These are phyloP conservation scores for Condylostylus longicornis DNA, from an alignment of 1,140 invertebrate genomes.

Conservation along the genomic window DNA sequence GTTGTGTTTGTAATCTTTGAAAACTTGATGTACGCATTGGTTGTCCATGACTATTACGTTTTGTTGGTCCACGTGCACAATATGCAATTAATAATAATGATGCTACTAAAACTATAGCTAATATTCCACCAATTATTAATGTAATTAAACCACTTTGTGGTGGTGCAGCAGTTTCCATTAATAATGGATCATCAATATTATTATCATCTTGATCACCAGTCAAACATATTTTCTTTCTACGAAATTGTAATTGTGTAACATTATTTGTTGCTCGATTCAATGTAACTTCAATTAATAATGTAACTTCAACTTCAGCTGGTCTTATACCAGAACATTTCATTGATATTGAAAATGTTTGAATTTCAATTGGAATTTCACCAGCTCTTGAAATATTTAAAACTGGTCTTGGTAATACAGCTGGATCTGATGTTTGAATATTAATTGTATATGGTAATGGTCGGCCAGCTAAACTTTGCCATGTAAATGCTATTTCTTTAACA, in stretches of 20 bases:
- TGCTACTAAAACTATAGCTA: slow-evolving; percentile 24
- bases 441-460: slow-evolving; percentile 66
- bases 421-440: slow-evolving; percentile 57
- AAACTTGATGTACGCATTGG: slow-evolving; percentile 30
- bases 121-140: slow-evolving; percentile 23
- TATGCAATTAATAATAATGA: slow-evolving; percentile 28
- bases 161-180: slow-evolving; percentile 22
- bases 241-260: slow-evolving; percentile 60
- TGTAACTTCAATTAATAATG: slow-evolving; percentile 73
- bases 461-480: slow-evolving; percentile 64
- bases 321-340: slow-evolving; percentile 67
- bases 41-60: slow-evolving; percentile 22
- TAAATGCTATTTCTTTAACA: slow-evolving; percentile 70
- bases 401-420: slow-evolving; percentile 56
- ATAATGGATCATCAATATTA: slow-evolving; percentile 17
- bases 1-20: slow-evolving; percentile 26
- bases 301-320: slow-evolving; percentile 69
- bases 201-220: slow-evolving; percentile 13
- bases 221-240: slow-evolving; percentile 67
- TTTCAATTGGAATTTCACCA: slow-evolving; percentile 59
- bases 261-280: slow-evolving; percentile 45
- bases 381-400: slow-evolving; percentile 64
- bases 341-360: slow-evolving; percentile 64
- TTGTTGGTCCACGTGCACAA: slow-evolving; percentile 28
- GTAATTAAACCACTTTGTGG: slow-evolving; percentile 25